phyloP scores from a whole-genome alignment of 2,888 invertebrate species.

The Prosopocoilus inquinatus region DNA sequence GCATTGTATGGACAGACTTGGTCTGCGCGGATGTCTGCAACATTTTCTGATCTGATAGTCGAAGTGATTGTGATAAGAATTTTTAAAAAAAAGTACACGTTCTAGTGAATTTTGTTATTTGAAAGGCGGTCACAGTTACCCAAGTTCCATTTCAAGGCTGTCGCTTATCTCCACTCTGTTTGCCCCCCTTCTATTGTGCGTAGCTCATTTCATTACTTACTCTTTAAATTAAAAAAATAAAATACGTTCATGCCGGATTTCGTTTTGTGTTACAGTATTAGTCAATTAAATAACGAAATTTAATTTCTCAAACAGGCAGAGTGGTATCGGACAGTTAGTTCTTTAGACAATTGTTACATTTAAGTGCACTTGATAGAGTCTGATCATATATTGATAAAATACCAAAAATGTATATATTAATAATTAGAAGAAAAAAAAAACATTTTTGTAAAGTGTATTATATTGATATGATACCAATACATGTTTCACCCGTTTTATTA shows the following conservation, averaged over 20 bases:
- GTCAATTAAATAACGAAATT: background rate
- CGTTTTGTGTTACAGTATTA: background rate
- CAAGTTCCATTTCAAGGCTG: conserved; percentile 18
- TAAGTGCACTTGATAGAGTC: conserved; percentile 30
- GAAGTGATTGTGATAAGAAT: conserved; percentile 22
- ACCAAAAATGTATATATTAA: conserved; percentile 20
- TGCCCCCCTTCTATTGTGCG: background rate
- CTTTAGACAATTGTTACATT: conserved; percentile 23
- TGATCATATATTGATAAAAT: conserved; percentile 20
- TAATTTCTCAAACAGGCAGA: too few species aligned
- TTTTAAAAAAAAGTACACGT: conserved; percentile 18
- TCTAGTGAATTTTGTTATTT: conserved; percentile 16
- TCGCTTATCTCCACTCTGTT: conserved; percentile 11
- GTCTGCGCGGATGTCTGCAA: background rate
- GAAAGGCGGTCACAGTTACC: conserved; percentile 22
- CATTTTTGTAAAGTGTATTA: conserved; percentile 20
- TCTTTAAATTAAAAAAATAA: background rate
- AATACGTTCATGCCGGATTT: background rate
- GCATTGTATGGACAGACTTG: background rate
- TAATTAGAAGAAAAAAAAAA: too few species aligned
- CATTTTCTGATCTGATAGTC: conserved; percentile 21
- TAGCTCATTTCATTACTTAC: too few species aligned
- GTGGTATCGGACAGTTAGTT: conserved; percentile 10
- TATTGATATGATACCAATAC: background rate
- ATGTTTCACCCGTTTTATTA: background rate